Base-by-base conservation (phyloP, 2,113 vertebrate species). In the Tinamus guttatus region DNA sequence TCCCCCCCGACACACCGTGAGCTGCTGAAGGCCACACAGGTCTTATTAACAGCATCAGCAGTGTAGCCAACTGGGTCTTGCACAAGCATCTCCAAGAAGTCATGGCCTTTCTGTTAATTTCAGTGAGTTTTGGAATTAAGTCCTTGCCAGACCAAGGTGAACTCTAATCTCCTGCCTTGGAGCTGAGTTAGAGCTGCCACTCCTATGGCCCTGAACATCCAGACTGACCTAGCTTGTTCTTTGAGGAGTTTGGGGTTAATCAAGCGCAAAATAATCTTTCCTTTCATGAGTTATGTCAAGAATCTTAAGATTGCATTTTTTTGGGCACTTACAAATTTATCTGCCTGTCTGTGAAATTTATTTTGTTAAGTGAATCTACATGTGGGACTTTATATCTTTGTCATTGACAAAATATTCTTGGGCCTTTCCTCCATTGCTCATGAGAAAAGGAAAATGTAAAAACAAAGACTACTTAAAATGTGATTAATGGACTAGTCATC, bases 1-100 rank as follows among this genome's bases (percentile, higher is more conserved):
- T 83, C 14, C 5, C 5, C 5, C 25, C 19, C 0, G 0, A 65
- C 0, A 0, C 4, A 70, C 3, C 4, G 0, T 11, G 45, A 73
- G 8, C 5, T 77, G 32, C 68, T 40, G 38, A 0, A 0, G 51
- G 4, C 25, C 81, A 3, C 43, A 8, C 0, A 2, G 10, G 10
- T 43, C 51, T 67, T 56, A 43, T 27, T 45, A 59, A 40, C 14
- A 36, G 16, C 32, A 32, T 49, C 45, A 24, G 45, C 68, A 51
- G 49, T 34, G 34, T 45, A 93, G 56, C 4, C 49, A 80, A 47
- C 27, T 62, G 16, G 45, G 2, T 9, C n/a, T 62, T n/a, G 6
- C 6, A 7, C 5, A 15, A n/a, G 21, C 16, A 17, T 10, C 91
- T 52, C 69, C 5, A 3, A 56, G 25, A 51, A 13, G 8, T 28